Base-by-base conservation (phyloP, 2,797 vertebrate genomes). In the Siniperca undulata region DNA sequence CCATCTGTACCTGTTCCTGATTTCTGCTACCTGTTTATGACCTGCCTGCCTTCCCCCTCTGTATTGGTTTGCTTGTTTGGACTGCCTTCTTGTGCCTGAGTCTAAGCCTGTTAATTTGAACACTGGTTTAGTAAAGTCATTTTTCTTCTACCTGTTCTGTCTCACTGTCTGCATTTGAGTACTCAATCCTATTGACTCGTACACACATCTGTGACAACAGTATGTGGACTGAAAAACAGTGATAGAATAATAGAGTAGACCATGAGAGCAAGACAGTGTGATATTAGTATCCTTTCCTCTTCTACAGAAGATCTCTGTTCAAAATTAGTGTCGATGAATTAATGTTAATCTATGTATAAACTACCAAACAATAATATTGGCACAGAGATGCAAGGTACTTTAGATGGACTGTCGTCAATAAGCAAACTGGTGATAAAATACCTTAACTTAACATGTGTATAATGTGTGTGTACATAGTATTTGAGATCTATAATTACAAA, bases 111-210 rank as follows among this genome's bases (percentile, higher is more conserved):
- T 61, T 70, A 3, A 30, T 69, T 40, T 38, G 11, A 61, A 53
- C 34, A 42, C 7, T 70, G 66, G 14, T 48, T 76, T 68, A 50
- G 27, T 4, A 17, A 48, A 73, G 44, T 52, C 30, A 3, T 36
- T 72, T 72, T 60, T 61, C 13, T 48, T 36, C 5, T 5, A 60
- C 20, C 22, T 48, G 56, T n/a, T 72, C 56, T 72, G 70, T 27
- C 22, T 61, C 27, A 38, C 16, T 40, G 48, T 75, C 38, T 66
- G 52, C 38, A 34, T 56, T 68, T 48, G 74, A 34, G 40, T 13
- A 9, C 38, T 50, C 40, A 38, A 1, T 46, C 19, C 5, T 42
- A 53, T 64, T 55, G 56, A 60, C 44, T 46, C 0, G 27, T 38
- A 24, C 44, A 61, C 24, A 34, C 30, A 14, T 12, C 40, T 1